Evolutionary conservation across 2,888 invertebrate species (phyloP).

Genomic region (Chrysotoxum bicinctum): DNA sequence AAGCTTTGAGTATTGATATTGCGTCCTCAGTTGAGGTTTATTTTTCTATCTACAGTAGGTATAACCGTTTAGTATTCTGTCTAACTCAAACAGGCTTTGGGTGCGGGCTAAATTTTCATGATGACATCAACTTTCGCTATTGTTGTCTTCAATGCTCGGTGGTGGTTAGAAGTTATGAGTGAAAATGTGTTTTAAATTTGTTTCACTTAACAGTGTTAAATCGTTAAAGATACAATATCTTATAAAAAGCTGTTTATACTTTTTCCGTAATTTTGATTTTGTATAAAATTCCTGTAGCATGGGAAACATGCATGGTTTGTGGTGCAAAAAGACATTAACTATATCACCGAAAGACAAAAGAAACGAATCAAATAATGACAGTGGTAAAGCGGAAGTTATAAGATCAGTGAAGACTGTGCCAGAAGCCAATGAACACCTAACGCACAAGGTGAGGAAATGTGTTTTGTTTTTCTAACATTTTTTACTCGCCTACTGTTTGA

Average conservation of each 20-base stretch:
- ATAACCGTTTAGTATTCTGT: not conserved
- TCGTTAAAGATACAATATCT: conserved; percentile 39
- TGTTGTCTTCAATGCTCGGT: not conserved
- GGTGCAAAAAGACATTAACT: conserved; percentile 79
- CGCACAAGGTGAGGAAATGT: conserved; percentile 53
- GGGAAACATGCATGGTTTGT: conserved; percentile 81
- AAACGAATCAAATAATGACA: conserved; percentile 31
- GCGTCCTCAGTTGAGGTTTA: not conserved
- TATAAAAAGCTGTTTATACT: not conserved
- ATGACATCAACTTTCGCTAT: conserved; percentile 48
- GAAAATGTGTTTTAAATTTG: conserved; percentile 17
- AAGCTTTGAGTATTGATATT: not conserved
- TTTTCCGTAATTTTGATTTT: not conserved
- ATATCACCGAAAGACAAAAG: conserved; percentile 57
- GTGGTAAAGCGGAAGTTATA: conserved; percentile 70
- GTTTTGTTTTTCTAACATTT: not conserved
- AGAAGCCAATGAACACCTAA: conserved; percentile 53
- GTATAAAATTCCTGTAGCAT: conserved; percentile 74
- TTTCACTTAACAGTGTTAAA: conserved; percentile 20
- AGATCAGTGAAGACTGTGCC: conserved; percentile 22
- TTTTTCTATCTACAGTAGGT: not conserved
- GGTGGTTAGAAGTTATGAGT: not conserved
- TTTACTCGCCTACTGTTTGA: not conserved
- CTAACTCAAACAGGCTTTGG: conserved; percentile 27
- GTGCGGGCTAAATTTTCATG: conserved; percentile 32